Conservation (phyloP, 2,888 invertebrate species). For the Marronus borbonicus region DNA sequence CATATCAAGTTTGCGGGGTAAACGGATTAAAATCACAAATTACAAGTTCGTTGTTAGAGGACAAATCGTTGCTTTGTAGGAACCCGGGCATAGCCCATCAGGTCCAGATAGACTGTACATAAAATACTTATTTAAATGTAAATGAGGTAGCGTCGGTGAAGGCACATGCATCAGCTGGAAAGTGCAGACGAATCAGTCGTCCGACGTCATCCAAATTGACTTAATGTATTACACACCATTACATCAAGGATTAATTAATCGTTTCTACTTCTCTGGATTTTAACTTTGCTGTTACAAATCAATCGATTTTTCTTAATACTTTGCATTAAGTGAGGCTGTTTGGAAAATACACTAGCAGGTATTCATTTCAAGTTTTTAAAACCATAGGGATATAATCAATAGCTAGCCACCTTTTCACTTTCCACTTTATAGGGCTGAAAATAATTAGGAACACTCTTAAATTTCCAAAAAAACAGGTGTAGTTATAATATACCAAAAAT, state of each 20-base stretch:
- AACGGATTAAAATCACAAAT: conserved; percentile 5
- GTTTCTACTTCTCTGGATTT: conserved; percentile 36
- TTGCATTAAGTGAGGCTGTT: no score
- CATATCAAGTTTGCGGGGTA: conserved; percentile 5
- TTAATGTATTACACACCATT: conserved; percentile 69
- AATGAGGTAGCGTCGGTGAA: conserved; percentile 53
- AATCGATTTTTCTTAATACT: not conserved
- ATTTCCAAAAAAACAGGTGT: no score
- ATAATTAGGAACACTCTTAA: no score
- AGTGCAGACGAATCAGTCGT: conserved; percentile 58
- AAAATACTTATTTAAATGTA: conserved; percentile 59
- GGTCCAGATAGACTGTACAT: conserved; percentile 48
- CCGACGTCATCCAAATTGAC: conserved; percentile 59
- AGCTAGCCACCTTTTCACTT: no score
- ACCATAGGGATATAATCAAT: no score
- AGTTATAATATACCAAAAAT: no score
- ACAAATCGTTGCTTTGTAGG: conserved; percentile 31
- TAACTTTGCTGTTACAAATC: not conserved
- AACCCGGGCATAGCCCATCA: conserved; percentile 25
- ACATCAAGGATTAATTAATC: conserved; percentile 74
- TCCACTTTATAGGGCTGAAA: no score
- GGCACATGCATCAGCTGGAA: conserved; percentile 59
- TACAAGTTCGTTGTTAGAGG: conserved; percentile 12
- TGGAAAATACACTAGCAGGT: no score
- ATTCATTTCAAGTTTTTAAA: no score